These are phyloP conservation scores for Anoplius nigerrimus DNA, from an alignment of 2,888 invertebrate genomes.

Conservation along the genomic window DNA sequence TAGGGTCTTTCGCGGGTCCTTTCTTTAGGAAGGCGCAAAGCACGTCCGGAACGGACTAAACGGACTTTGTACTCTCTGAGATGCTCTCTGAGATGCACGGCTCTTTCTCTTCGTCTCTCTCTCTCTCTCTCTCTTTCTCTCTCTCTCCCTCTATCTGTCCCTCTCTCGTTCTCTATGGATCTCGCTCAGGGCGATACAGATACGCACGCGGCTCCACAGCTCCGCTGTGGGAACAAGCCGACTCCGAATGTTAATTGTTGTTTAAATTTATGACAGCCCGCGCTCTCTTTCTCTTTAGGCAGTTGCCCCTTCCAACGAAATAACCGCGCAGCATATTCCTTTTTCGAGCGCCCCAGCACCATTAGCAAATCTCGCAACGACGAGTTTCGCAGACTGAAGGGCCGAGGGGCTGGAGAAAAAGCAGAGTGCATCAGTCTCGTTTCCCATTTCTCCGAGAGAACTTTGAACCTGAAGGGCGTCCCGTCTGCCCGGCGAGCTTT, in stretches of 20 bases:
- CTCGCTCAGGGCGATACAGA: conserved; percentile 61
- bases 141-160: conserved; percentile 24
- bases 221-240: conserved; percentile 65
- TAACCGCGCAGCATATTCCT: no score
- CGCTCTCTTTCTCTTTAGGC: conserved; percentile 32
- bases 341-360: no score
- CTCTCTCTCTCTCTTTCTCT: conserved; percentile 28
- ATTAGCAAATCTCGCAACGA: no score
- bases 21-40: no score
- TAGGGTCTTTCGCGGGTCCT: no score
- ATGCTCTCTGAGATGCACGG: no score
- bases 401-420: conserved; percentile 11
- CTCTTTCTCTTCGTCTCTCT: background rate
- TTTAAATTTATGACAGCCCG: conserved; percentile 72
- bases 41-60: no score
- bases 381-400: no score
- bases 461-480: conserved; percentile 23
- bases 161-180: conserved; percentile 31
- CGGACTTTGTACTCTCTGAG: background rate
- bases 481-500: no score
- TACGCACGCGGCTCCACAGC: conserved; percentile 38
- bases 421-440: conserved; percentile 8
- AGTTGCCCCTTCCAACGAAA: conserved; percentile 55
- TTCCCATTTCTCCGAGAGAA: conserved; percentile 26
- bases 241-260: conserved; percentile 72